Evolutionary conservation across 2,113 vertebrate genomes (phyloP).

Genomic region (Mugil cephalus): DNA sequence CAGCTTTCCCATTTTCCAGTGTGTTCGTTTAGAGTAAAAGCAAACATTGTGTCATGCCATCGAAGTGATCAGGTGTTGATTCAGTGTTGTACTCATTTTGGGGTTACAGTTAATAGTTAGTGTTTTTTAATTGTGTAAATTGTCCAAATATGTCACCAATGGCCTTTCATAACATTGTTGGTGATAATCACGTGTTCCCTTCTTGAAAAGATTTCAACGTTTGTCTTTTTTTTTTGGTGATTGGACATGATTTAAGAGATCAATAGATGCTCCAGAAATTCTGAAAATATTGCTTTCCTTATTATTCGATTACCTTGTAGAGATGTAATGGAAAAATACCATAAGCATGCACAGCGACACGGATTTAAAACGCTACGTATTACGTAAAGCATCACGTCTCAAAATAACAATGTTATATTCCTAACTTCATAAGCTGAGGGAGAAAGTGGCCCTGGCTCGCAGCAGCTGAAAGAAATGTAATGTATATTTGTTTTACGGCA

Average conservation of each 20-base stretch:
- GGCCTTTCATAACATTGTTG: no score
- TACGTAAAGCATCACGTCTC: conserved; percentile 8
- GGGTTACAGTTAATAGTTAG: no score
- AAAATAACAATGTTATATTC: not conserved
- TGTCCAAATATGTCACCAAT: no score
- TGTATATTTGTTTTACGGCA: conserved; percentile 1
- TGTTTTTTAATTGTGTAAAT: no score
- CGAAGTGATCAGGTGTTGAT: conserved; percentile 27
- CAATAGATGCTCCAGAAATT: not conserved
- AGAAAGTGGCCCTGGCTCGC: no score
- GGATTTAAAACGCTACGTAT: not conserved
- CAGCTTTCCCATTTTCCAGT: no score
- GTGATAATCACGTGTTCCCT: not conserved
- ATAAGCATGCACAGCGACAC: not conserved
- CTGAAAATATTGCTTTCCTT: not conserved
- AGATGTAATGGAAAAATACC: not conserved
- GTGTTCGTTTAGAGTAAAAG: conserved; percentile 18
- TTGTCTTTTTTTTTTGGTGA: no score
- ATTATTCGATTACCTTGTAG: no score
- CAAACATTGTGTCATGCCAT: not conserved
- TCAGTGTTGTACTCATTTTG: not conserved
- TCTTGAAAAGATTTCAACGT: not conserved
- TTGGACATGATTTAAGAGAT: no score
- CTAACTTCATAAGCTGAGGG: not conserved
- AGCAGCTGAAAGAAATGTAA: not conserved